These are phyloP conservation scores for Macropus fuliginosus DNA, from an alignment of 2,797 vertebrate genomes.

Conservation along the genomic window DNA sequence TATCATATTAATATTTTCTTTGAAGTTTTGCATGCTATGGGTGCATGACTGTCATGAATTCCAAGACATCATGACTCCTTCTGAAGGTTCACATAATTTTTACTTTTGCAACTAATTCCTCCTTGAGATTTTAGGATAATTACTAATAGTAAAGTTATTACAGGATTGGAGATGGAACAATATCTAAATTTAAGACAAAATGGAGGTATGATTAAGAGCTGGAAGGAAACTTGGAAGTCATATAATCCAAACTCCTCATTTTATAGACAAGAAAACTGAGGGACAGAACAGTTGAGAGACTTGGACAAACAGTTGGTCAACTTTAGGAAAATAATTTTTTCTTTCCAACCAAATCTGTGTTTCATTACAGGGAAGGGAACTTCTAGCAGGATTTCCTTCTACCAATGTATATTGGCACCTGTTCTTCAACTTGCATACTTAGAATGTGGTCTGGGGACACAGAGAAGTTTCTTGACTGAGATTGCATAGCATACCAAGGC, in stretches of 20 bases:
- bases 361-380: not conserved
- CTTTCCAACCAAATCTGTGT: not conserved
- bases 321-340: not conserved
- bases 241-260: not conserved
- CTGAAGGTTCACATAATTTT: not conserved
- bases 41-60: not conserved
- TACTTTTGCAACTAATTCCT: not conserved
- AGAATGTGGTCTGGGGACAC: not conserved
- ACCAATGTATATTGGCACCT: not conserved
- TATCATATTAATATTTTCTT: constrained; percentile 36
- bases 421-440: not conserved
- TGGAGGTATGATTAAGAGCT: not conserved
- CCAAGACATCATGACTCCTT: not conserved
- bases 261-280: too few species aligned
- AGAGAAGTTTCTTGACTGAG: not conserved
- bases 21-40: not conserved
- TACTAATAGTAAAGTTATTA: not conserved
- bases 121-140: not conserved
- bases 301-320: not conserved
- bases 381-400: not conserved
- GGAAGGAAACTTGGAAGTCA: not conserved
- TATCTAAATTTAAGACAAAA: not conserved
- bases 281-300: too few species aligned
- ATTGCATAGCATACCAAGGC: not conserved
- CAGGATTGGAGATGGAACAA: not conserved